Base-by-base conservation (phyloP, 2,797 vertebrate species). In the Petrocephalus schoutedeni region DNA sequence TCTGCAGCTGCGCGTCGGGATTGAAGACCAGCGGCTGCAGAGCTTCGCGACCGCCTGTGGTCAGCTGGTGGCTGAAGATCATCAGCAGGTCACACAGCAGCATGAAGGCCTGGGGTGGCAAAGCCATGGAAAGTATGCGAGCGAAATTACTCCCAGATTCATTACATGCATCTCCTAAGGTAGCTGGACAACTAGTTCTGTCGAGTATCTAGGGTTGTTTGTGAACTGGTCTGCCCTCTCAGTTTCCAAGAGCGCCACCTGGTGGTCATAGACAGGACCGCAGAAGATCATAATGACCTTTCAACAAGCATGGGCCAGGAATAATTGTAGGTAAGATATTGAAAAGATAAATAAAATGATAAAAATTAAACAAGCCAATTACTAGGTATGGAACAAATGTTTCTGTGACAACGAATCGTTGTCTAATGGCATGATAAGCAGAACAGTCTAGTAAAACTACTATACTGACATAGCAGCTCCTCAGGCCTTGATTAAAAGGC, bases 51-150 rank as follows among this genome's bases (percentile, higher is more conserved):
- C 97, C 96, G 64, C 97, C 98, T 0, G 97, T 96, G 91, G 95
- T 96, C 93, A 99, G 94, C 92, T 99, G 98, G 93, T 99, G 97
- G 92, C 98, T 99, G 93, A 99, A 99, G 95, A 99, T 99, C 98
- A 99, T 99, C 94, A 99, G 94, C 91, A 99, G 96, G 94, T 99
- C 98, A 93, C 98, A 99, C 89, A 99, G 97, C 90, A 99, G 95
- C 98, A 99, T 99, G 94, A 99, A 99, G 3, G 98, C 98, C 98
- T 99, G 91, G 23, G 21, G 16, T 4, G 41, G 53, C 7, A 77
- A 74, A 86, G 14, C 16, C 45, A 77, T 32, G 41, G n/a, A 10
- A 88, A 6, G 53, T 1, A 1, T 54, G 53, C 8, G 8, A 36
- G 21, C 12, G 14, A 9, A 45, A 58, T 28, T 8, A 28, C 7